phyloP scores from a whole-genome alignment of 2,113 vertebrate species.

The Ivindomyrus marchei region DNA sequence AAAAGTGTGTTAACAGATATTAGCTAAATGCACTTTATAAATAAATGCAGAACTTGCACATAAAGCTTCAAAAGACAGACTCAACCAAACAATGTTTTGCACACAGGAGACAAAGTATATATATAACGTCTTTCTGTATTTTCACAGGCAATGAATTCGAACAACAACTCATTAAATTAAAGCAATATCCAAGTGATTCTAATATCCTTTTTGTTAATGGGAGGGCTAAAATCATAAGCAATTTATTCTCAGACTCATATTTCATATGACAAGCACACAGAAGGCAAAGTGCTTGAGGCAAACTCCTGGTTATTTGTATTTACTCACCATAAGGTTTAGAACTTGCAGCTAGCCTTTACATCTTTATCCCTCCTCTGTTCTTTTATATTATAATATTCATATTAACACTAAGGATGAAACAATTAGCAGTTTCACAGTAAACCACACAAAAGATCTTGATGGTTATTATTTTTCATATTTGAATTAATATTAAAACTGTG shows the following conservation, averaged over 20 bases:
- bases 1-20: neutral
- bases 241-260: neutral
- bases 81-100: neutral
- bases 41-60: neutral
- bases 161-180: neutral
- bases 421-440: neutral
- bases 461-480: neutral
- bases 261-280: neutral
- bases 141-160: neutral
- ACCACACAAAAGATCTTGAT: neutral
- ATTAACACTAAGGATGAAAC: neutral
- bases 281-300: neutral
- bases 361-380: neutral
- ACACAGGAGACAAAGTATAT: neutral
- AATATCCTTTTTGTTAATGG: neutral
- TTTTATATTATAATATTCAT: neutral
- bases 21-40: neutral
- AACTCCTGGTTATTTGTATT: neutral
- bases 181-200: neutral
- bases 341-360: neutral
- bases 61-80: neutral
- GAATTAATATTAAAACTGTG: neutral
- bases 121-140: neutral
- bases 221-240: neutral
- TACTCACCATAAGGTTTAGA: neutral